phyloP scores from a whole-genome alignment of 53 echinoderm and acorn worm genomes.

The Zoroaster sp. region DNA sequence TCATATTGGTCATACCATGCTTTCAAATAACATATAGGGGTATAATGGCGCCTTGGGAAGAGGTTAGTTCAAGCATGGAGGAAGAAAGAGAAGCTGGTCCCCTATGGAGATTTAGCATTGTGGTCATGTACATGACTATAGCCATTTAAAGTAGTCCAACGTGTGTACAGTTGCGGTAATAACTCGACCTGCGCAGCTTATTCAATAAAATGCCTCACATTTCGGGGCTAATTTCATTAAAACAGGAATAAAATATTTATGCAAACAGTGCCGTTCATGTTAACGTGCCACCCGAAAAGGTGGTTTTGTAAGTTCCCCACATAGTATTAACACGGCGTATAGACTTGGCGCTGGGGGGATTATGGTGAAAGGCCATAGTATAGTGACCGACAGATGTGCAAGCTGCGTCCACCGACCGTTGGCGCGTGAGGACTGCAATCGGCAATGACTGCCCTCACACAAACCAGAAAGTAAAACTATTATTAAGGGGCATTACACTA shows the following conservation, averaged over 20 bases:
- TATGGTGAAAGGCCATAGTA: background rate
- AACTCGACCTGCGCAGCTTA: slow-evolving; percentile 17
- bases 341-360: background rate
- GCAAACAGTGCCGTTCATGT: slow-evolving; percentile 12
- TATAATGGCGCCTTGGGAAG: too few species aligned
- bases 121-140: too few species aligned
- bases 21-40: too few species aligned
- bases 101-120: background rate
- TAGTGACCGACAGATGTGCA: background rate
- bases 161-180: background rate
- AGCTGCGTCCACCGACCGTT: too few species aligned
- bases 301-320: background rate
- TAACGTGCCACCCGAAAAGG: slow-evolving; percentile 15
- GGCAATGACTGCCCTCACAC: too few species aligned
- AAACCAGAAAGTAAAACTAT: too few species aligned
- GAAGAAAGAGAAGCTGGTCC: too few species aligned
- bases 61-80: too few species aligned
- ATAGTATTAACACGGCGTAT: background rate
- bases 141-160: background rate
- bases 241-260: slow-evolving; percentile 29
- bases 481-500: too few species aligned
- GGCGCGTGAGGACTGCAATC: too few species aligned
- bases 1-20: too few species aligned
- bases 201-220: slow-evolving; percentile 16
- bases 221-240: slow-evolving; percentile 35